Evolutionary conservation across 1,140 invertebrate genomes (phyloP).

Genomic region (Galleria mellonella): DNA sequence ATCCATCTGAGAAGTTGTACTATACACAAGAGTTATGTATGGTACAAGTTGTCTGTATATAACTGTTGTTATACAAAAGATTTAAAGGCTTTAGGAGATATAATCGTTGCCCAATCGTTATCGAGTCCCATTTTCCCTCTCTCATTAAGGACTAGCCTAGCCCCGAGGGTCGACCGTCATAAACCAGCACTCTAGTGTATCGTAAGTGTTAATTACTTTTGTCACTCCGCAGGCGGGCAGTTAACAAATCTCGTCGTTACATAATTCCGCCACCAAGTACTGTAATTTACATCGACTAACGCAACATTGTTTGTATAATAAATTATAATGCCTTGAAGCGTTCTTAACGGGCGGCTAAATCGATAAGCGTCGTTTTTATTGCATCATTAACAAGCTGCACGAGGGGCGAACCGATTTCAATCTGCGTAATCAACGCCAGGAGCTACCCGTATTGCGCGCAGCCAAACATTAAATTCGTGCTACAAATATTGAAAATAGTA

Average conservation of each 20-base stretch:
- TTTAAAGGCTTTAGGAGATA: conserved; percentile 22
- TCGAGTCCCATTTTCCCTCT: conserved; percentile 33
- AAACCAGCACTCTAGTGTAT: conserved; percentile 55
- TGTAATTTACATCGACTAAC: conserved; percentile 44
- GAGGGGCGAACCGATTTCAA: conserved; percentile 57
- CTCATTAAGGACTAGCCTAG: conserved; percentile 28
- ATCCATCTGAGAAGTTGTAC: no score
- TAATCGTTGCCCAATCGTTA: conserved; percentile 39
- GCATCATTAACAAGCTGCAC: conserved; percentile 62
- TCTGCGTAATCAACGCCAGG: conserved; percentile 64
- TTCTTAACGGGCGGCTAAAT: conserved; percentile 57
- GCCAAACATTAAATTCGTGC: conserved; percentile 39
- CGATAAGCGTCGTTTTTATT: conserved; percentile 67
- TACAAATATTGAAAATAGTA: conserved; percentile 13
- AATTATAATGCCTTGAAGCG: conserved; percentile 55
- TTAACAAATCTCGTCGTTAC: conserved; percentile 56
- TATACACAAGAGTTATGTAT: no score
- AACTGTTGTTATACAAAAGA: no score
- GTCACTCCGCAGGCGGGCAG: conserved; percentile 50
- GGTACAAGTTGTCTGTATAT: no score
- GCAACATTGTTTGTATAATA: conserved; percentile 53
- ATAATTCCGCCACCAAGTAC: conserved; percentile 42
- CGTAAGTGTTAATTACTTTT: conserved; percentile 68
- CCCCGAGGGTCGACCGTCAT: conserved; percentile 40
- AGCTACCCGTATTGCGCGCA: conserved; percentile 40